Base-by-base conservation (phyloP, 2,113 vertebrate species). In the Pardalotus punctatus region DNA sequence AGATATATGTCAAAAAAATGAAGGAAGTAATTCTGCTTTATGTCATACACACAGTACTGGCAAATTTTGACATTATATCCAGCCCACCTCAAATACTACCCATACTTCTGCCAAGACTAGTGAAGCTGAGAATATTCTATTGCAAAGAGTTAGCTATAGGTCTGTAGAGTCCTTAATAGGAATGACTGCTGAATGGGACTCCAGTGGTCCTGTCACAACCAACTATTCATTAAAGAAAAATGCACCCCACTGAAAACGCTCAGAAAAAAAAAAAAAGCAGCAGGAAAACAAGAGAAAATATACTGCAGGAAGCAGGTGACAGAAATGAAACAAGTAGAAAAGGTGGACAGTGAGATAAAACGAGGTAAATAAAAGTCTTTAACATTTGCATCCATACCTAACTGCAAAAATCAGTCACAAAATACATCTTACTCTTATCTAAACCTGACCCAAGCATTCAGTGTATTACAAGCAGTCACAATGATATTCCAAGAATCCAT, bases 401-500 rank as follows among this genome's bases (percentile, higher is more conserved):
- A 58, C 17, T 31, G 31, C 36, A 58, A 90, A 84, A 74, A 29
- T 17, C 54, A 53, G 29, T 15, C 3, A 4, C 31, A 93, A 93
- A 91, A 76, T 9, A 61, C 5, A 53, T 25, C 14, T 73, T 36
- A 54, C 11, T 82, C 9, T n/a, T 43, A 24, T 45, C 42, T 67
- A 69, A 84, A 88, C 48, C 23, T 29, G 28, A 82, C 23, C 24
- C 13, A 47, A 21, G 14, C 0, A 0, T n/a, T 88, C 5, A 22
- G 54, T 4, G 6, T 21, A 80, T 3, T 57, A 71, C 47, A 86
- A 54, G 18, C 23, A 70, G 47, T 50, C 60, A 72, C 0, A 0
- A 33, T 15, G 6, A 61, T 35, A 80, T 21, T 64, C 12, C 24
- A 90, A 60, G 17, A 69, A 53, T 73, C 29, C 21, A 15, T 9